phyloP scores from a whole-genome alignment of 2,797 vertebrate genomes.

The Xenopus petersii region DNA sequence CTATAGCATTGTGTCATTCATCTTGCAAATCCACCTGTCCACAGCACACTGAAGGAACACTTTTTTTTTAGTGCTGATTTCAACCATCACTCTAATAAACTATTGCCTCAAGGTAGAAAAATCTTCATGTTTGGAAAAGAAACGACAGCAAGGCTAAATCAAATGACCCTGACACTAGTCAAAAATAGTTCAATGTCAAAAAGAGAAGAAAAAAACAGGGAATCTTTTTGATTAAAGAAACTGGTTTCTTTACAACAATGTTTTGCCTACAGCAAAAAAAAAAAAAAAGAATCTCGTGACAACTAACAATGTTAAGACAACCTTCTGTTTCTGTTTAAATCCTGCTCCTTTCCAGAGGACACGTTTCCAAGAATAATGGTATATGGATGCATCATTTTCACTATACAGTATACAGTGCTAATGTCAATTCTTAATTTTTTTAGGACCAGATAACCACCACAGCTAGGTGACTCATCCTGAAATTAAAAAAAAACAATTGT shows the following conservation, averaged over 20 bases:
- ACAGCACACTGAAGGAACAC: conserved; percentile 34
- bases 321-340: no score
- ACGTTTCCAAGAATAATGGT: no score
- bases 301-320: no score
- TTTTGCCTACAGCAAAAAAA: not conserved
- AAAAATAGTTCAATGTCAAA: conserved; percentile 38
- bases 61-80: conserved; percentile 34
- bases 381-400: no score
- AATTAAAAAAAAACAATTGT: no score
- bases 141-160: conserved; percentile 43
- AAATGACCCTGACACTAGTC: conserved; percentile 39
- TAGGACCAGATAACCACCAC: no score
- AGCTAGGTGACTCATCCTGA: no score
- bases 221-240: conserved; percentile 31
- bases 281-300: no score
- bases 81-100: conserved; percentile 41
- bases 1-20: conserved; percentile 41
- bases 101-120: conserved; percentile 42
- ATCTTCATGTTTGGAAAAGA: conserved; percentile 40
- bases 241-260: conserved; percentile 12
- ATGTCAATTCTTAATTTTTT: no score
- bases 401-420: no score
- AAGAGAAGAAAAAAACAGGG: conserved; percentile 13
- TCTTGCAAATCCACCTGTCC: conserved; percentile 46
- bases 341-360: no score